Evolutionary conservation across 2,113 vertebrate species (phyloP).

Genomic region (Asarcornis scutulata): DNA sequence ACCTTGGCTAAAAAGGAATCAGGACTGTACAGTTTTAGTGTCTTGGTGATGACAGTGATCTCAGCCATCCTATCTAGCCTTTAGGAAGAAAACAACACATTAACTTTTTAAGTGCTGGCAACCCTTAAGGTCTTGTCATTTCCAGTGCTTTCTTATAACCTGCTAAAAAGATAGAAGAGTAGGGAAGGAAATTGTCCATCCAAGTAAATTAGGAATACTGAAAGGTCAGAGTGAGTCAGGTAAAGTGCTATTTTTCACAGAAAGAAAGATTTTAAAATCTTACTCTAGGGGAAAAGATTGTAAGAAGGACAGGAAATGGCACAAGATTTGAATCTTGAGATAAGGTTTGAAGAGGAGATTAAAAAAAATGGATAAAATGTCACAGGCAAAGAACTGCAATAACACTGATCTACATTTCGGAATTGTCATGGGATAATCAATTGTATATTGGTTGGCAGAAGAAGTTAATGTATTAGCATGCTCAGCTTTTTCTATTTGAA

Average conservation of each 20-base stretch:
- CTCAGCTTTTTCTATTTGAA: not conserved
- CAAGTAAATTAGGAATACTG: constrained; percentile 63
- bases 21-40: not conserved
- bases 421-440: not conserved
- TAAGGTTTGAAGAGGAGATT: constrained; percentile 60
- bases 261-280: constrained; percentile 54
- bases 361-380: constrained; percentile 64
- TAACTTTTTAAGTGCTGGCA: constrained; percentile 60
- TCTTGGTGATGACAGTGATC: not conserved
- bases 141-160: constrained; percentile 31
- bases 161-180: constrained; percentile 15
- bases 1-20: not conserved
- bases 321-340: constrained; percentile 61
- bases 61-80: not conserved
- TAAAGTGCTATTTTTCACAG: constrained; percentile 41
- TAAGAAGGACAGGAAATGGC: constrained; percentile 59
- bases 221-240: constrained; percentile 68
- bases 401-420: constrained; percentile 31
- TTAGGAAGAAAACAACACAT: not conserved
- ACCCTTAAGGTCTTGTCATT: constrained; percentile 1
- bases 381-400: not conserved
- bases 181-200: constrained; percentile 65
- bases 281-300: constrained; percentile 53
- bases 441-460: not conserved
- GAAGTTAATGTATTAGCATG: not conserved